phyloP scores from a whole-genome alignment of 2,797 vertebrate genomes.

The Acipenser ruthenus region DNA sequence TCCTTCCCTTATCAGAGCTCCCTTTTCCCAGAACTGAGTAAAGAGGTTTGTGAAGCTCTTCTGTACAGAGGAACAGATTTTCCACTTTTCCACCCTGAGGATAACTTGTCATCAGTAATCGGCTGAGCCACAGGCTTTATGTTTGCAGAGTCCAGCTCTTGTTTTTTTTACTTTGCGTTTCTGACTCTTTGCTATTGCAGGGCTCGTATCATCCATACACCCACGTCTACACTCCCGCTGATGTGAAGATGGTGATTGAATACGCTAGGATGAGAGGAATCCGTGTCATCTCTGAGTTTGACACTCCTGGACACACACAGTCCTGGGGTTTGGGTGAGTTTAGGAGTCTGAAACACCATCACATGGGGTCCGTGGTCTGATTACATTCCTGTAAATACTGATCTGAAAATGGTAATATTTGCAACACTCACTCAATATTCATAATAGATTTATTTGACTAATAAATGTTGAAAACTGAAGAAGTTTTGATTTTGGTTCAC shows the following conservation, averaged over 20 bases:
- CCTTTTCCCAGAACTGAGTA: slow-evolving; percentile 79
- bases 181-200: slow-evolving; percentile 44
- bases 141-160: too few relatives aligned
- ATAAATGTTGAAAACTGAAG: too few relatives aligned
- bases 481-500: too few relatives aligned
- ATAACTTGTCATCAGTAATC: too few relatives aligned
- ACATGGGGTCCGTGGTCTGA: too few relatives aligned
- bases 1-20: slow-evolving; percentile 87
- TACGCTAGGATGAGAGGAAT: slow-evolving; percentile 85
- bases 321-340: slow-evolving; percentile 89
- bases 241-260: slow-evolving; percentile 75
- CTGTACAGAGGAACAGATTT: neutral
- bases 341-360: too few relatives aligned
- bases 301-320: slow-evolving; percentile 81
- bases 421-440: too few relatives aligned
- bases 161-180: slow-evolving; percentile 11
- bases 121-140: too few relatives aligned
- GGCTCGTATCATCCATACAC: slow-evolving; percentile 80
- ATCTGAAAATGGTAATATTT: too few relatives aligned
- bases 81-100: too few relatives aligned
- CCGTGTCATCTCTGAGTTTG: slow-evolving; percentile 85
- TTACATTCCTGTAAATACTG: too few relatives aligned
- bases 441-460: too few relatives aligned
- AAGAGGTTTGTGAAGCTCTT: slow-evolving; percentile 56
- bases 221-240: slow-evolving; percentile 76